Base-by-base conservation (phyloP, 2,113 vertebrate species). In the Odontesthes bonariensis region DNA sequence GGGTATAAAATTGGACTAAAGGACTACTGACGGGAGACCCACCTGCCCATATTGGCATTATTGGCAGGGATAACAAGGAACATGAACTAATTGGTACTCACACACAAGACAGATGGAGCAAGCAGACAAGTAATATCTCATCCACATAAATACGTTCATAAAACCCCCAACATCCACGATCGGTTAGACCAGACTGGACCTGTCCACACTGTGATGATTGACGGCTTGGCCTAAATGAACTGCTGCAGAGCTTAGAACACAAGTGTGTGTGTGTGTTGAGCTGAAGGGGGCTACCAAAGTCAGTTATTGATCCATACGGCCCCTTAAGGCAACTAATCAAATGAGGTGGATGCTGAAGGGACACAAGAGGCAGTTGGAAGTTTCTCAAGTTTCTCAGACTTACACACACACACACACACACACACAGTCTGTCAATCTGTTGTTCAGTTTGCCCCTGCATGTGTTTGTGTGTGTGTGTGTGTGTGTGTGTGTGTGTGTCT, bases 321-420 rank as follows among this genome's bases (percentile, higher is more conserved):
- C 89, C 88, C 89, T 76, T 79, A 74, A 88, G 89, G 89, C 89
- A 68, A 81, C 86, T 89, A 89, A 91, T 94, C 91, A 92, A 89
- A 91, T 86, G 86, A 85, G 75, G 64, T 35, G 46, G 76, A 81
- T 49, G 42, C 81, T 84, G 64, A 84, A 49, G 83, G 83, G 83
- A 81, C 80, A 75, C 73, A 46, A 62, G 78, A 88, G 72, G 58
- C 85, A 78, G 75, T 85, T 73, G 72, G 75, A 84, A 91, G 86
- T 90, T 89, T 89, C 81, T 88, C 90, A 87, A 89, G 88, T 92
- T 91, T 90, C 92, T 31, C n/a, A 54, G 58, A 66, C 67, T 60
- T 72, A 56, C 22, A 56, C 33, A 38, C 49, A 61, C 57, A 54
- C 60, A 75, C 59, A 59, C 66, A 55, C 51, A 63, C 14, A 66